A percentile compares a stretch with the other conserved stretches of the same genome.
These are phyloP conservation scores for Gerosis bhagava DNA, from an alignment of 2,888 invertebrate species.

Conservation along the genomic window DNA sequence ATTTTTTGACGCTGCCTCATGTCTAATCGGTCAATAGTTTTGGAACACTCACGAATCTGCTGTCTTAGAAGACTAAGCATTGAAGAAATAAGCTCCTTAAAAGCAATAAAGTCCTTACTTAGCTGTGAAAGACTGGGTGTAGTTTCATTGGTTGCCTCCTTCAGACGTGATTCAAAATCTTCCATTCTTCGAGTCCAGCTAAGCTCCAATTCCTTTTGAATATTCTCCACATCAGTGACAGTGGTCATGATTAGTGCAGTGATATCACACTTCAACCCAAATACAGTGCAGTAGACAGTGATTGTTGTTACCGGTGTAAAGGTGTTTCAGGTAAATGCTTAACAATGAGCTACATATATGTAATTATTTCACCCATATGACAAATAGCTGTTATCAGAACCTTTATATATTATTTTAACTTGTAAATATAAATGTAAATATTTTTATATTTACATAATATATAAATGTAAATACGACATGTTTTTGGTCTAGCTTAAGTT, in stretches of 20 bases:
- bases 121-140: background rate
- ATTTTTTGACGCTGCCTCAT: background rate
- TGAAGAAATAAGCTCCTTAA: background rate
- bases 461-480: too few relatives aligned
- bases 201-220: background rate
- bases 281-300: too few relatives aligned
- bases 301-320: too few relatives aligned
- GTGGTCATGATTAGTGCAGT: background rate
- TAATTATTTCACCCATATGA: background rate
- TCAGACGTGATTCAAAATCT: background rate
- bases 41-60: background rate
- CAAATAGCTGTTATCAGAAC: too few relatives aligned
- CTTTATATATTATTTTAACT: too few relatives aligned
- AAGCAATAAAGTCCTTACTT: background rate
- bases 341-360: background rate
- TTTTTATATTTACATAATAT: too few relatives aligned
- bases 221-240: background rate
- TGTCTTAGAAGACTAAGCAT: background rate
- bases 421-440: too few relatives aligned
- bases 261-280: too few relatives aligned
- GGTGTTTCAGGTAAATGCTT: background rate
- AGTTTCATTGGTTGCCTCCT: background rate
- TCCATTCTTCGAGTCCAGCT: background rate
- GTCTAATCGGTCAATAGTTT: background rate
- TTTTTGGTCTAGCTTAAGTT: too few relatives aligned